phyloP scores from a whole-genome alignment of 2,113 vertebrate species.

The Rhinopomastus cyanomelas region DNA sequence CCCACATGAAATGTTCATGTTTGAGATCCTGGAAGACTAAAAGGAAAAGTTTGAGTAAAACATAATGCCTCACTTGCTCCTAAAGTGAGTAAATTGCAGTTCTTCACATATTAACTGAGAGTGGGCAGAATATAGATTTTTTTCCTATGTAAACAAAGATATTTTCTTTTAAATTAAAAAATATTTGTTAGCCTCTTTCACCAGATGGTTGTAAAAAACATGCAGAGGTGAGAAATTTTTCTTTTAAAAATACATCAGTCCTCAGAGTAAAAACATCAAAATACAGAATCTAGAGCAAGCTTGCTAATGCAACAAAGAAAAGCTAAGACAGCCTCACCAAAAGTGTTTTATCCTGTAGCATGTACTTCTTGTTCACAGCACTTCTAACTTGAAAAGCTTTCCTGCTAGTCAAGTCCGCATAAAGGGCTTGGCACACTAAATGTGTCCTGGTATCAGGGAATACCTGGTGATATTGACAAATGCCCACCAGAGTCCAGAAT shows the following conservation, averaged over 20 bases:
- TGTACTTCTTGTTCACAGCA: not conserved
- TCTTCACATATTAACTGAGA: not conserved
- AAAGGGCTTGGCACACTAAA: not conserved
- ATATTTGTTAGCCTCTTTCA: not conserved
- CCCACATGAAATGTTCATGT: not conserved
- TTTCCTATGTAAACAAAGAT: not conserved
- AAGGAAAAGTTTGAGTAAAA: not conserved
- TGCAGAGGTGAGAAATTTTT: not conserved
- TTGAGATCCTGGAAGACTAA: not conserved
- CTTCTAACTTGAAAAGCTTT: not conserved
- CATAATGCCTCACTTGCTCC: accelerated
- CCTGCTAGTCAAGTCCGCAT: not conserved
- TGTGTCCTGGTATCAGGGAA: not conserved
- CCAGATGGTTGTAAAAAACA: not conserved
- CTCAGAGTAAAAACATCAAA: not conserved
- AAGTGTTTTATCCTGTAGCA: not conserved
- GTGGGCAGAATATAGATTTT: not conserved
- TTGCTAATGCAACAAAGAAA: not conserved
- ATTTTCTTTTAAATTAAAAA: no score
- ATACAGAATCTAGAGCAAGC: not conserved
- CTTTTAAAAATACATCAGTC: not conserved
- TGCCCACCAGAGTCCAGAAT: not conserved
- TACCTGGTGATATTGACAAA: slow-evolving; percentile 26
- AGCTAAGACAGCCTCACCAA: accelerated
- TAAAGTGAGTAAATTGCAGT: not conserved